Base-by-base conservation (phyloP, 2,113 vertebrate genomes). In the Neomonachus schauinslandi region DNA sequence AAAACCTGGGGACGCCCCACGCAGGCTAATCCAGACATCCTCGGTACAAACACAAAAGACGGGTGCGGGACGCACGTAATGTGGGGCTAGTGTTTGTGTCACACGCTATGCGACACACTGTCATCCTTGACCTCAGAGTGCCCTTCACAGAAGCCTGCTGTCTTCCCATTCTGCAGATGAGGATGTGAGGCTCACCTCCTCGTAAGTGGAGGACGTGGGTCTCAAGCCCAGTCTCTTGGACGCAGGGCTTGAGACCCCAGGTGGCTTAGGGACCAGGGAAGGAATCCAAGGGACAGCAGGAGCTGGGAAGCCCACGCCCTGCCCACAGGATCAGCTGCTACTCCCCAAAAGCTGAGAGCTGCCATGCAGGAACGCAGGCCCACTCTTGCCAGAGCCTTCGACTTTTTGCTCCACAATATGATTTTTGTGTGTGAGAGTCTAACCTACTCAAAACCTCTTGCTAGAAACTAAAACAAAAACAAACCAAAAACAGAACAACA, bases 291-390 rank as follows among this genome's bases (percentile, higher is more conserved):
- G 53, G 83, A 49, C 1, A 11, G 31, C 24, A 9, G 9, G 13
- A 18, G 59, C 69, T 2, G 13, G 57, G 33, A 72, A 22, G 14
- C 51, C 18, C 15, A 4, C 28, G 1, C 1, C 26, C 36, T 0
- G 4, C 18, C 36, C 72, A 15, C 59, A 46, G 91, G 82, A 4
- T 2, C 53, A 42, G 61, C 42, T 7, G 1, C 7, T 5, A 1
- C 51, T 42, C 36, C 19, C 42, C 24, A 8, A 21, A 19, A 46
- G 14, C 85, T 26, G 46, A n/a, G 39, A 1, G 26, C 28, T 22
- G 36, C 51, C 21, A 0, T 3, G 36, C 0, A 4, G 39, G 3
- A 13, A 8, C 0, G 0, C 22, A 49, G 65, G 77, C 10, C 95
- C 81, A 11, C 33, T 42, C n/a, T 22, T 14, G 13, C 76, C n/a